phyloP scores from a whole-genome alignment of 1,140 invertebrate species.

The Pseudomyrmex gracilis region DNA sequence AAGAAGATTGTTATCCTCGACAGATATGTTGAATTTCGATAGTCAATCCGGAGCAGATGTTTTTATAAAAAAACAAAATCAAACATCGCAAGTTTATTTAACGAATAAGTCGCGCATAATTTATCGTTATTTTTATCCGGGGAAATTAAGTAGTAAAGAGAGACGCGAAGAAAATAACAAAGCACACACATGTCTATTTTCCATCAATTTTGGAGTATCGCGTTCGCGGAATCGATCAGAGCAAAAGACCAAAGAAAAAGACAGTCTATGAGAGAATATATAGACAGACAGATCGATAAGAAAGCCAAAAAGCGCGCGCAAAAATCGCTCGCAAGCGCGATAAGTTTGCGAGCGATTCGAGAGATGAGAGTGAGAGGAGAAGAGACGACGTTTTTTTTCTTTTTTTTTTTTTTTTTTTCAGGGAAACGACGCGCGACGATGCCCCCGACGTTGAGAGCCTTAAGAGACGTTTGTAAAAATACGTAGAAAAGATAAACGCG shows the following conservation, averaged over 20 bases:
- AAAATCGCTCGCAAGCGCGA: slow-evolving; percentile 42
- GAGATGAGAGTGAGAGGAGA: not conserved
- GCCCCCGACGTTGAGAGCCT: slow-evolving; percentile 60
- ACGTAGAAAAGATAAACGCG: slow-evolving; percentile 79
- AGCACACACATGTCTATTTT: not conserved
- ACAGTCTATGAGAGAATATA: not conserved
- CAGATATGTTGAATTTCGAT: no score
- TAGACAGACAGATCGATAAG: slow-evolving; percentile 9
- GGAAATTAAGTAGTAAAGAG: no score
- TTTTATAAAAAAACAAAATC: no score
- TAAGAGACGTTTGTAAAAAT: slow-evolving; percentile 79
- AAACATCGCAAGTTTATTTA: no score
- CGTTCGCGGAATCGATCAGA: not conserved
- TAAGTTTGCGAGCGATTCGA: slow-evolving; percentile 2
- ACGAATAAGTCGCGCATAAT: no score
- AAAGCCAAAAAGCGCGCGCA: slow-evolving; percentile 29
- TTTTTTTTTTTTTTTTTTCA: not conserved
- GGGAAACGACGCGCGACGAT: slow-evolving; percentile 48
- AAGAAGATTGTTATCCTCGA: no score
- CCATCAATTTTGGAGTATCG: not conserved
- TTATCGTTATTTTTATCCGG: no score
- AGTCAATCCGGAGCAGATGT: no score
- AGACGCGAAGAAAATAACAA: not conserved
- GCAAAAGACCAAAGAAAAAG: slow-evolving; percentile 26
- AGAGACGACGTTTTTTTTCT: slow-evolving; percentile 5